Base-by-base conservation (phyloP, 2,113 vertebrate genomes). In the Hippocampus abdominalis region DNA sequence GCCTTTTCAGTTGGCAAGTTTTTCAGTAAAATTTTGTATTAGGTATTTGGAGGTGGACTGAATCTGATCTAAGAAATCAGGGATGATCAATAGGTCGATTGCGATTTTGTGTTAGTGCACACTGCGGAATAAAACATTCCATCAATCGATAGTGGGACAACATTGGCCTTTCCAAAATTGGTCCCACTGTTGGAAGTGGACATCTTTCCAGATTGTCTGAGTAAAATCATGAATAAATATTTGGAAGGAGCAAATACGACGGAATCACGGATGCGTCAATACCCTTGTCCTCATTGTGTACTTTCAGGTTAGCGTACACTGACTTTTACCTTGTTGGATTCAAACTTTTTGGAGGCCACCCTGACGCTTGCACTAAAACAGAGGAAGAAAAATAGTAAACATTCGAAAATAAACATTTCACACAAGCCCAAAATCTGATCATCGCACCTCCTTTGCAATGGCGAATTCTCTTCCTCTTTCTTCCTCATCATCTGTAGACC, bases 371-470 rank as follows among this genome's bases (percentile, higher is more conserved):
- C 80, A 67, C 92, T 93, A 70, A 51, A 78, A n/a, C 21, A 78
- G 23, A 82, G 68, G 3, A 18, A 67, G 9, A 69, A 57, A 46
- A 23, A 8, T 23, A 10, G 12, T 74, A 15, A 68, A 61, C 42
- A 21, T 2, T 21, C 8, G 18, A 69, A 15, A 51, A 32, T 11
- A 25, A 29, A 32, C 18, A 25, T 36, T 29, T 48, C 9, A 48
- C 44, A 49, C 21, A 29, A 42, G n/a, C 9, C 5, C 16, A 21
- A 32, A 53, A 16, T 53, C 9, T 12, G 51, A 23, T 68, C 32
- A 40, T 53, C 44, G 72, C 65, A 92, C 92, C 91, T 92, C 66
- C 92, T 86, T 75, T 88, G 89, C 60, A 93, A 75, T 0, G 91
- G 89, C 0, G 73, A 16, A 13, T 2, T 82, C n/a, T 86, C 83